phyloP scores from a whole-genome alignment of 2,888 invertebrate genomes.

The Oeneis ivallda region DNA sequence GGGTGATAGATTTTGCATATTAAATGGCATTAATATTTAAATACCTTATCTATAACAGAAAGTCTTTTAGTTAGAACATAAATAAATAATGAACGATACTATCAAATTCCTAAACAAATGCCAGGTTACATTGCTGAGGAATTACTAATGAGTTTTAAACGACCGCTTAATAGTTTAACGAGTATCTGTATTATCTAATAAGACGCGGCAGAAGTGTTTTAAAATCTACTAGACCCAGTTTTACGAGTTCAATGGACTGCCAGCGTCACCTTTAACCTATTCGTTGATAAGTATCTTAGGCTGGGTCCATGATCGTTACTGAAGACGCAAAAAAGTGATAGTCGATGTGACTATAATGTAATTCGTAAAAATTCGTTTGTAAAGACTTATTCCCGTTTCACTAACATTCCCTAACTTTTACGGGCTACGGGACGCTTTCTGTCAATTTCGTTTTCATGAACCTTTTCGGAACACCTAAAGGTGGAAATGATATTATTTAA shows the following conservation, averaged over 20 bases:
- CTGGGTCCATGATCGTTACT: too few species aligned
- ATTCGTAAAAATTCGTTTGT: too few species aligned
- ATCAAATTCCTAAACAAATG: not conserved
- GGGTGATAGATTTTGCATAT: too few species aligned
- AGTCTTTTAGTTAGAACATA: not conserved
- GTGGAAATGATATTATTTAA: too few species aligned
- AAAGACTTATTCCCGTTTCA: too few species aligned
- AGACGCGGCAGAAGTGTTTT: not conserved
- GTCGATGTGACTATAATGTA: too few species aligned
- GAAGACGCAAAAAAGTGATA: too few species aligned
- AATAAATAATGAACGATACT: not conserved
- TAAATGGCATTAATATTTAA: not conserved
- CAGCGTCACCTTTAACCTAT: not conserved
- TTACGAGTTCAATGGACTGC: not conserved
- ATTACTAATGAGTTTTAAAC: not conserved
- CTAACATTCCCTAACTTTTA: too few species aligned
- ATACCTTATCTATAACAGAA: not conserved
- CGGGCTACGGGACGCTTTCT: too few species aligned
- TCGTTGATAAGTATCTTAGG: not conserved
- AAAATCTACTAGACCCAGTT: conserved; percentile 4
- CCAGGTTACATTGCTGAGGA: not conserved
- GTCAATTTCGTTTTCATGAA: too few species aligned
- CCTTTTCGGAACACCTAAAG: too few species aligned
- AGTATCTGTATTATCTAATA: not conserved
- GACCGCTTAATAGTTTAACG: conserved; percentile 3